Evolutionary conservation across 2,113 vertebrate genomes (phyloP), one percentile per base, ranked within the genome.

Genomic region (Peromyscus maniculatus): DNA sequence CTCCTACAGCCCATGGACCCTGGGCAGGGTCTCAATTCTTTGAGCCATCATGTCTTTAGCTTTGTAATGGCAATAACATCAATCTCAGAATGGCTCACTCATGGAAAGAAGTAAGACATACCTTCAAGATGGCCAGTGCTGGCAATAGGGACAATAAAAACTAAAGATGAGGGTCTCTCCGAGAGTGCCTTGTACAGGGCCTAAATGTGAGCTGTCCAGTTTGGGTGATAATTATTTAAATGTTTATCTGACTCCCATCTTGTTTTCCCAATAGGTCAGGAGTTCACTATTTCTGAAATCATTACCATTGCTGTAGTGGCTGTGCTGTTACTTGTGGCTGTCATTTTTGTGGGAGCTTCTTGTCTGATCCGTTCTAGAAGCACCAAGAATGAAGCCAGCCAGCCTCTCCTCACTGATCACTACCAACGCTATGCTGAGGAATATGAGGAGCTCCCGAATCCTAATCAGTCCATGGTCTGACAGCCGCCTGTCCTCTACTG

Each of bases 361-460:
- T 99, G 99, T 59, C 98, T 98, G 0, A 96, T 99, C 75, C 99
- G 99, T 10, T 96, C 97, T 87, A 99, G 98, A 90, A 99, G 98
- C 59, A 98, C 98, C 46, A 99, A 98, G 95, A 98, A 98, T 93
- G 99, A 99, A 31, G 98, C 98, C 83, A 99, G 98, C 67, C 99
- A 99, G 98, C 99, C 99, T 57, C 99, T 99, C 96, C 99, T 99
- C 39, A 98, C 98, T 43, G 99, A 99, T 28, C 99, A 99, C 84
- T 99, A 99, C 98, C 99, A 99, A 98, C 99, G 99, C 43, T 99
- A 99, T n/a, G 99, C 98, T 36, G 99, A 99, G 49, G 99, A 99
- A 43, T 99, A 99, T 3, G 99, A 99, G 87, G 98, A 98, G n/a
- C 95, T 99, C 83, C 96, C 98, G 12, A 98, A 98, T 91, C 99